phyloP scores from a whole-genome alignment of 2,113 vertebrate genomes.

The Tautogolabrus adspersus region DNA sequence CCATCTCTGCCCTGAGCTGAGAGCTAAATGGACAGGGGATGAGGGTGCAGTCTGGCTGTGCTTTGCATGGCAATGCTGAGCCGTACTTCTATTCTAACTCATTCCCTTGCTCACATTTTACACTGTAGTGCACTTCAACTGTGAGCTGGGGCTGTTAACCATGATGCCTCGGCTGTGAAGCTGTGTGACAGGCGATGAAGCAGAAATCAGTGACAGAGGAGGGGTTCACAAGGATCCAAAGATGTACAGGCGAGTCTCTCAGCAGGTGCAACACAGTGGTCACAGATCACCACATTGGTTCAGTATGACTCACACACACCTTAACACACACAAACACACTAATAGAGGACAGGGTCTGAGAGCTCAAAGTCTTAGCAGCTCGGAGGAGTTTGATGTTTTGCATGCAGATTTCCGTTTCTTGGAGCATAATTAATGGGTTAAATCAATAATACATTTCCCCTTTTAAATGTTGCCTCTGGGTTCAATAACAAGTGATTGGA shows the following conservation, averaged over 20 bases:
- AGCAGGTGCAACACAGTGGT: constrained; percentile 31
- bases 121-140: constrained; percentile 56
- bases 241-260: constrained; percentile 14
- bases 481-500: constrained; percentile 17
- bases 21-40: constrained; percentile 53
- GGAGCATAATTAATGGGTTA: constrained; percentile 45
- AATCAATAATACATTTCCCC: constrained; percentile 59
- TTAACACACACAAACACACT: not conserved
- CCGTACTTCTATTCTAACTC: constrained; percentile 27
- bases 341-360: constrained; percentile 1
- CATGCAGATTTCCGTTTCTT: constrained; percentile 29
- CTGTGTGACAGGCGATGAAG: constrained; percentile 44
- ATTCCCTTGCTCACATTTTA: constrained; percentile 25
- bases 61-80: constrained; percentile 61
- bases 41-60: constrained; percentile 44
- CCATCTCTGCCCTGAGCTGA: constrained; percentile 52
- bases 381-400: not conserved
- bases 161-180: constrained; percentile 42
- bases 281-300: constrained; percentile 21
- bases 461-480: constrained; percentile 35
- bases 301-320: not conserved
- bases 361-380: constrained; percentile 3
- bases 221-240: constrained; percentile 12
- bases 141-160: constrained; percentile 44
- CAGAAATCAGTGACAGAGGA: constrained; percentile 35